Conservation (phyloP, 2,797 vertebrate species). For the Gastrophryne carolinensis region DNA sequence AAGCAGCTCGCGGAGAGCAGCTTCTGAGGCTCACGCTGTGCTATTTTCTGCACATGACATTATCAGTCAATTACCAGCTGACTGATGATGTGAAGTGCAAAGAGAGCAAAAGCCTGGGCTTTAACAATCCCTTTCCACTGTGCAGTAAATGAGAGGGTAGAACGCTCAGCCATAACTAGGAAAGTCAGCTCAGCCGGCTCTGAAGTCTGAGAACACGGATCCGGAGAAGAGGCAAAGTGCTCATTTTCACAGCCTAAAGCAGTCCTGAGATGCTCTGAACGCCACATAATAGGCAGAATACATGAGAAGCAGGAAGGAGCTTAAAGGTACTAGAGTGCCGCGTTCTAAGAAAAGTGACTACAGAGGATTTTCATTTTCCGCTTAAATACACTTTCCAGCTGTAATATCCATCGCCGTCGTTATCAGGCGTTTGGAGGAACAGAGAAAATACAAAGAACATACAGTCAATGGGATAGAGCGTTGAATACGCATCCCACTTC, state of each 20-base stretch:
- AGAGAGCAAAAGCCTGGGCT: slow-evolving; percentile 42
- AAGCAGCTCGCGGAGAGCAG: slow-evolving; percentile 16
- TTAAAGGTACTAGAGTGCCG: slow-evolving; percentile 23
- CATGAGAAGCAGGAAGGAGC: slow-evolving; percentile 23
- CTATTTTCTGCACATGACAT: slow-evolving; percentile 52
- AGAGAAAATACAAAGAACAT: neutral
- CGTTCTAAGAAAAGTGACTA: neutral
- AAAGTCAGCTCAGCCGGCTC: slow-evolving; percentile 40
- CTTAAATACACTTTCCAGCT: neutral
- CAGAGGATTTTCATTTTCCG: neutral
- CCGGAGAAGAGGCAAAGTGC: slow-evolving; percentile 39
- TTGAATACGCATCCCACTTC: too few relatives aligned
- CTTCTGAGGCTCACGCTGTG: slow-evolving; percentile 46
- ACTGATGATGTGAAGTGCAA: slow-evolving; percentile 50
- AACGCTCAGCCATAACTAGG: slow-evolving; percentile 34
- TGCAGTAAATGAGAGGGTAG: slow-evolving; percentile 52
- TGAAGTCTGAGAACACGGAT: slow-evolving; percentile 43
- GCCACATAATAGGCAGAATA: slow-evolving; percentile 35
- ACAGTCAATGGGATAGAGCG: too few relatives aligned
- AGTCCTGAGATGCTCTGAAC: slow-evolving; percentile 41
- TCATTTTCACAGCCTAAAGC: slow-evolving; percentile 48
- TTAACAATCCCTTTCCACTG: slow-evolving; percentile 51
- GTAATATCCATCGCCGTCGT: neutral
- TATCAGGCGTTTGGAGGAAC: neutral
- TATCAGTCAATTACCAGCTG: slow-evolving; percentile 53